phyloP scores from a whole-genome alignment of 1,140 invertebrate species.

The Branchinecta lindahli region DNA sequence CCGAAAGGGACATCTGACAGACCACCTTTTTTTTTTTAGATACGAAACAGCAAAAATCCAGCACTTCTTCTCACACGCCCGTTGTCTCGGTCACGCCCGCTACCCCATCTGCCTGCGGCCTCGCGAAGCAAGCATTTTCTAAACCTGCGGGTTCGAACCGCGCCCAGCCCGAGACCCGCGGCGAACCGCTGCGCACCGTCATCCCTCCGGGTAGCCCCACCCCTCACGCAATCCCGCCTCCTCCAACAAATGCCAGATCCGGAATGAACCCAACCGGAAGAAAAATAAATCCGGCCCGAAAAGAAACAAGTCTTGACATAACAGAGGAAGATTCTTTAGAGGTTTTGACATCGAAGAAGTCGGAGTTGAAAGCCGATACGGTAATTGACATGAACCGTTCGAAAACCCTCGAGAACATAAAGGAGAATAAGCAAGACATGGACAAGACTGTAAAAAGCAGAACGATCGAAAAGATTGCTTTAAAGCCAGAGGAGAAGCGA shows the following conservation, averaged over 20 bases:
- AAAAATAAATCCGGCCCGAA: neutral
- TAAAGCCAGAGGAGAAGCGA: too few relatives aligned
- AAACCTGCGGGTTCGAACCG: neutral
- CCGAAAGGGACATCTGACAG: neutral
- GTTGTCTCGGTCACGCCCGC: neutral
- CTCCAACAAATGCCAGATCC: neutral
- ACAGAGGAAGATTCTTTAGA: neutral
- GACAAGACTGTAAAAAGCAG: neutral
- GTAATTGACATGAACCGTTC: neutral
- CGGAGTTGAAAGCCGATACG: neutral
- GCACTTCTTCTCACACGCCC: neutral
- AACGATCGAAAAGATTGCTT: too few relatives aligned
- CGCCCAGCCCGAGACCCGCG: neutral
- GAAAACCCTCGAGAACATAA: constrained; percentile 1
- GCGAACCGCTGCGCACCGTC: neutral
- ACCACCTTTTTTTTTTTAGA: neutral
- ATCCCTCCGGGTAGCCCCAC: neutral
- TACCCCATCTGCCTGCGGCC: neutral
- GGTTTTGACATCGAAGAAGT: too few relatives aligned
- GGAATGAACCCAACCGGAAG: neutral
- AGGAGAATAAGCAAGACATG: neutral
- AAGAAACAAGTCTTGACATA: neutral
- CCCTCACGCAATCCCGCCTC: neutral
- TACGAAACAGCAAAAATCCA: neutral
- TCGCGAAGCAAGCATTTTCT: neutral